A percentile compares a stretch with the other conserved stretches of the same genome.
Evolutionary conservation across 2,888 invertebrate species (phyloP).

Genomic region (Microctonus brassicae): DNA sequence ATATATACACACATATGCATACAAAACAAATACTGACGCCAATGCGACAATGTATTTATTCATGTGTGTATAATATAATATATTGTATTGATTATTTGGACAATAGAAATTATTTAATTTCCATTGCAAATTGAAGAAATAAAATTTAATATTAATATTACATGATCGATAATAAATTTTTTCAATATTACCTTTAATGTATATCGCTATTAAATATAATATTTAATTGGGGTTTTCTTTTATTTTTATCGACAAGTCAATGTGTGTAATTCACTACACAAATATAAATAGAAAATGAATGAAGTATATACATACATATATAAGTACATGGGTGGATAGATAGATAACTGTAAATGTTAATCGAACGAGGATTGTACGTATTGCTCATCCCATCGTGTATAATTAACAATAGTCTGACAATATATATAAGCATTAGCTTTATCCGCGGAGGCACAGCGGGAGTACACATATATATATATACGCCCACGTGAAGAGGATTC

Average conservation of each 20-base stretch:
- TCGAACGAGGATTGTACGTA: neutral
- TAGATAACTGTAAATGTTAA: constrained; percentile 6
- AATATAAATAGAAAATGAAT: neutral
- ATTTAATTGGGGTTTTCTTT: no score
- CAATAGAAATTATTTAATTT: no score
- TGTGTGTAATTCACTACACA: no score
- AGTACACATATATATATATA: constrained; percentile 23
- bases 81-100: neutral
- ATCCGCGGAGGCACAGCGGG: constrained; percentile 23
- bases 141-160: no score
- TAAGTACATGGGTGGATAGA: no score
- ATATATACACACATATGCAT: no score
- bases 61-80: no score
- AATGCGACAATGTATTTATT: constrained; percentile 6
- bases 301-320: neutral
- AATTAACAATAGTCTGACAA: constrained; percentile 25
- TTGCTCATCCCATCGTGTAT: constrained; percentile 16
- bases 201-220: no score
- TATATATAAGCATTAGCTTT: constrained; percentile 27
- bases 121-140: no score
- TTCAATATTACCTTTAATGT: neutral
- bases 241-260: no score
- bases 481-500: constrained; percentile 36
- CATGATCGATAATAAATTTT: no score
- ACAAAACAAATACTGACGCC: constrained; percentile 14